Conservation (phyloP, 2,888 invertebrate species). For the Tinea semifulvella region DNA sequence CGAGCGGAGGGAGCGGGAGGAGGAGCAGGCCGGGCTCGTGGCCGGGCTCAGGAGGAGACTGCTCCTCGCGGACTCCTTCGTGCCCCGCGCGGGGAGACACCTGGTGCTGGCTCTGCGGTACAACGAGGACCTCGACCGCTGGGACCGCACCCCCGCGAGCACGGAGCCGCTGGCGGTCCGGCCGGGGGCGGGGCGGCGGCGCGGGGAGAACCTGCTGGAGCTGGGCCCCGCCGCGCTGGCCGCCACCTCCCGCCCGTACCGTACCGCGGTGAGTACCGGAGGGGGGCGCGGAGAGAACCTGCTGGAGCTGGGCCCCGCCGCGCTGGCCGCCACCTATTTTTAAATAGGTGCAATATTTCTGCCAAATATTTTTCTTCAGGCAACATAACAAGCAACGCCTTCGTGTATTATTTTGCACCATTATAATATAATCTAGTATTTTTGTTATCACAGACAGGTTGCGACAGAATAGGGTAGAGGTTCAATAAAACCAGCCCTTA, state of each 20-base stretch:
- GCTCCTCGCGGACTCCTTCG: conserved; percentile 89
- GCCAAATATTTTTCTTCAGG: too few relatives aligned
- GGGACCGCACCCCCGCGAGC: conserved; percentile 40
- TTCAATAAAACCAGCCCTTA: too few relatives aligned
- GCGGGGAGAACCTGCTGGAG: conserved; percentile 76
- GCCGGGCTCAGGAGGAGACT: conserved; percentile 90
- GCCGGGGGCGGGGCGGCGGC: conserved; percentile 70
- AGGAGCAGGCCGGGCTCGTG: conserved; percentile 89
- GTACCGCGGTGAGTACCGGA: conserved; percentile 55
- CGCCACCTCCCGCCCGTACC: conserved; percentile 78
- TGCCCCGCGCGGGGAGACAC: conserved; percentile 68
- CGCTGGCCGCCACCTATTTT: conserved; percentile 26
- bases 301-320: conserved; percentile 23
- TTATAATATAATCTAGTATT: too few relatives aligned
- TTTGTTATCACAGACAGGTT: too few relatives aligned
- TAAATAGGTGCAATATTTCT: not conserved
- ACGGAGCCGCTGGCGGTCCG: conserved; percentile 46
- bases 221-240: conserved; percentile 80
- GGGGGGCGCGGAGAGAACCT: too few relatives aligned
- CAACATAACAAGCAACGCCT: too few relatives aligned
- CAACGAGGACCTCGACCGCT: conserved; percentile 44
- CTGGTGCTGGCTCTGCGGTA: conserved; percentile 34
- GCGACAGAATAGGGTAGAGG: too few relatives aligned
- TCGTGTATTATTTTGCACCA: too few relatives aligned
- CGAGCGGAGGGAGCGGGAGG: conserved; percentile 92